These are phyloP conservation scores for Thymallus thymallus DNA, from an alignment of 2,113 vertebrate genomes.

Conservation along the genomic window DNA sequence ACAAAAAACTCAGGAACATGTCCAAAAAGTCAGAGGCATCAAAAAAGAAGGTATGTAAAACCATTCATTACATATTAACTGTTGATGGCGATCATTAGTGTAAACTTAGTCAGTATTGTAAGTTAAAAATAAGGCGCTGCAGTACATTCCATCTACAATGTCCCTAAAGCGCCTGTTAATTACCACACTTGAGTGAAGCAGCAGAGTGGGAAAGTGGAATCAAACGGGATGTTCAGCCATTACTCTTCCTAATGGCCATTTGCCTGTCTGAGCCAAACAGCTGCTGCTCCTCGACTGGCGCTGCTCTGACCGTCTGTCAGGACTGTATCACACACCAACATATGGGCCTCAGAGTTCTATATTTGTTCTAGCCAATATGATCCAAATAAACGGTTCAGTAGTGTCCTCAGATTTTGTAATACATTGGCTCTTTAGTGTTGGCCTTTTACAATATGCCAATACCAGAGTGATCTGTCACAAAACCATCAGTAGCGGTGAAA, in stretches of 20 bases:
- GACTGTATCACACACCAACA: neutral
- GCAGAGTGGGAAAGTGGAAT: slow-evolving; percentile 8
- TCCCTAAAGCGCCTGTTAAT: neutral
- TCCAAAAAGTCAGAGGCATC: slow-evolving; percentile 98
- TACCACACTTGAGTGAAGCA: slow-evolving; percentile 9
- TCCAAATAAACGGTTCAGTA: neutral
- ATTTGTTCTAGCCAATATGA: neutral
- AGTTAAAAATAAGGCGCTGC: too few species aligned
- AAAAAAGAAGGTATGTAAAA: slow-evolving; percentile 91
- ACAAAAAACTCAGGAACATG: slow-evolving; percentile 93
- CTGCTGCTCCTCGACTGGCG: neutral
- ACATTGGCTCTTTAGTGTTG: neutral
- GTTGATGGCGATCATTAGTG: neutral
- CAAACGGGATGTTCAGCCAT: neutral
- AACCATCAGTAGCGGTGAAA: too few species aligned
- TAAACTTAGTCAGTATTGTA: too few species aligned
- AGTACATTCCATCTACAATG: neutral
- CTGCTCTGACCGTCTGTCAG: neutral
- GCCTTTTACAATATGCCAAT: neutral
- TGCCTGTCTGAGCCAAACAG: slow-evolving; percentile 5
- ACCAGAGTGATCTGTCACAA: too few species aligned
- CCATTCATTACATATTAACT: neutral
- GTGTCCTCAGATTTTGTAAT: too few species aligned
- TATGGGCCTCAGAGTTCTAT: neutral
- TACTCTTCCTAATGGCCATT: slow-evolving; percentile 23